phyloP scores from a whole-genome alignment of 2,888 invertebrate species.

The Neria commutata region DNA sequence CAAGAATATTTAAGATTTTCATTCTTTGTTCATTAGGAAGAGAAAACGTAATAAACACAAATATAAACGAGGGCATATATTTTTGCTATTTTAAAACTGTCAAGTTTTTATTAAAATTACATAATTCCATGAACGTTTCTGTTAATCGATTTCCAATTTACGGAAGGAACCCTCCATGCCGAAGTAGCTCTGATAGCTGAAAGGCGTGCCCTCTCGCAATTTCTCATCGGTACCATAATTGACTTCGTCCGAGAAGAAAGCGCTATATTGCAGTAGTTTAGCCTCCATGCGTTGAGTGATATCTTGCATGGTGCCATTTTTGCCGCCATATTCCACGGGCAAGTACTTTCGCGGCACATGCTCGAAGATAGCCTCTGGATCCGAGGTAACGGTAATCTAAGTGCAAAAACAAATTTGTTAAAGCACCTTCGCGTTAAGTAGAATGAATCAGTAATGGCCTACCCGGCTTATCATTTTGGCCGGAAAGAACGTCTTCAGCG shows the following conservation, averaged over 20 bases:
- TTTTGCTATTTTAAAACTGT: no score
- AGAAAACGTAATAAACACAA: no score
- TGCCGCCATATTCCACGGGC: constrained; percentile 72
- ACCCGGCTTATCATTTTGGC: constrained; percentile 70
- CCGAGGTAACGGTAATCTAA: constrained; percentile 66
- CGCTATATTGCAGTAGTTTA: constrained; percentile 44
- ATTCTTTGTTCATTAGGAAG: no score
- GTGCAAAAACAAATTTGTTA: constrained; percentile 20
- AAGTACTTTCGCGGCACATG: constrained; percentile 66
- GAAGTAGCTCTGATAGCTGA: constrained; percentile 45
- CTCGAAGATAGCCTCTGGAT: constrained; percentile 67
- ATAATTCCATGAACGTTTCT: no score
- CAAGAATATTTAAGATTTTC: no score
- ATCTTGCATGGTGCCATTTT: constrained; percentile 62
- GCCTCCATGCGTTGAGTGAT: constrained; percentile 53
- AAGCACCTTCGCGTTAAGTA: neutral
- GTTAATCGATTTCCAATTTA: constrained; percentile 56
- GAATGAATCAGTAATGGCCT: constrained; percentile 40
- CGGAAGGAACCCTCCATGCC: constrained; percentile 59
- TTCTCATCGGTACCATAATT: constrained; percentile 53
- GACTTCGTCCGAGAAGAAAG: constrained; percentile 52
- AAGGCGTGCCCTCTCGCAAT: constrained; percentile 42
- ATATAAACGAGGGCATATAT: no score
- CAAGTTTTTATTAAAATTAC: no score
- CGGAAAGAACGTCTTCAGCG: constrained; percentile 68